Conservation (phyloP, 2,888 invertebrate species). For the Sabatieria punctata region DNA sequence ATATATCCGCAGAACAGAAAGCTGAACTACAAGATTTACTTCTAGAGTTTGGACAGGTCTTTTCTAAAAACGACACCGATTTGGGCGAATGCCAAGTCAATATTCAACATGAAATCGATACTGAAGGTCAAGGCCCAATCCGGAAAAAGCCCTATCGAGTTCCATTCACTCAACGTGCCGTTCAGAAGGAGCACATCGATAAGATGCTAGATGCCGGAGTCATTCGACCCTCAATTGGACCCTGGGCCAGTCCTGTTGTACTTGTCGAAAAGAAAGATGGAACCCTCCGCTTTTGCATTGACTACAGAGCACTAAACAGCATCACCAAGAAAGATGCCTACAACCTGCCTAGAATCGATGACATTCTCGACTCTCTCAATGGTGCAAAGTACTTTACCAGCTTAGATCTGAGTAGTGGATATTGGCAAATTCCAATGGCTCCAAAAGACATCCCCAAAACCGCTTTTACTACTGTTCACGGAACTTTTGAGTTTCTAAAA, state of each 20-base stretch:
- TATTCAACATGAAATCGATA: too few species aligned
- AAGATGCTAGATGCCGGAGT: slow-evolving; percentile 4
- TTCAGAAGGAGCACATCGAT: too few species aligned
- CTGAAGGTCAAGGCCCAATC: too few species aligned
- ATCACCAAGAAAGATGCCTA: slow-evolving; percentile 10
- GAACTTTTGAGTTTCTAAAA: slow-evolving; percentile 16
- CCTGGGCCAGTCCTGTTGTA: slow-evolving; percentile 28
- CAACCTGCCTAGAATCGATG: slow-evolving; percentile 10
- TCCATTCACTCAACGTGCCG: too few species aligned
- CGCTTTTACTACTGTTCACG: slow-evolving; percentile 13
- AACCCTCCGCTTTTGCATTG: slow-evolving; percentile 14
- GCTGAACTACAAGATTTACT: too few species aligned
- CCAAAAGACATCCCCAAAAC: slow-evolving; percentile 13
- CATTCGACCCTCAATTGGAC: slow-evolving; percentile 17
- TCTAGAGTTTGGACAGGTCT: too few species aligned
- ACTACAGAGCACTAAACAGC: slow-evolving; percentile 14
- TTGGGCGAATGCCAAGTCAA: too few species aligned
- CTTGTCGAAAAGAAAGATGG: slow-evolving; percentile 26
- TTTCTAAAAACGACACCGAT: too few species aligned
- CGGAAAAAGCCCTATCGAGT: too few species aligned
- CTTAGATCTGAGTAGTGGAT: slow-evolving; percentile 12
- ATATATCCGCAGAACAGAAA: too few species aligned
- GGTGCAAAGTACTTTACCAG: slow-evolving; percentile 9
- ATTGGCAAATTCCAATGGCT: slow-evolving; percentile 12
- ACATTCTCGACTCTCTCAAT: slow-evolving; percentile 7